phyloP scores from a whole-genome alignment of 2,888 invertebrate species.

The Trachelus tabidus region DNA sequence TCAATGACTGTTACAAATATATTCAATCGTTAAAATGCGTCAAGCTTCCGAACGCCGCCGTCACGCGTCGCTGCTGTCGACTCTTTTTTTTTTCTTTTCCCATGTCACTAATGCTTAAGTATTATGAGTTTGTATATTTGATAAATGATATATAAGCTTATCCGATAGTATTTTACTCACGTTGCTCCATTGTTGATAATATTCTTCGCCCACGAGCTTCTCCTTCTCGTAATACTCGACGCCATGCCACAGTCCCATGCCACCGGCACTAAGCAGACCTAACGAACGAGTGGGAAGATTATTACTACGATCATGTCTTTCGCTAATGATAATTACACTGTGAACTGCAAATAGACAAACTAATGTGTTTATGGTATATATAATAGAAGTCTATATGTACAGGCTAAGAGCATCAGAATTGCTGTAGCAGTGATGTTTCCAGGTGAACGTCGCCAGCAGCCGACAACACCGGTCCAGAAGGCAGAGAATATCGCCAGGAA shows the following conservation, averaged over 20 bases:
- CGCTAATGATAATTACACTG: not conserved
- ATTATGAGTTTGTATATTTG: not conserved
- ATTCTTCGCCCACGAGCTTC: slow-evolving; percentile 92
- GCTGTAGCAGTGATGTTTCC: slow-evolving; percentile 95
- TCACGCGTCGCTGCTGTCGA: not conserved
- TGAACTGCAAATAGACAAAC: not conserved
- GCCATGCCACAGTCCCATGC: slow-evolving; percentile 96
- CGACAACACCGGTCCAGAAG: slow-evolving; percentile 95
- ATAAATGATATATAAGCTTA: not conserved
- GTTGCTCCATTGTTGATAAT: slow-evolving; percentile 91
- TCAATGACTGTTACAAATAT: not conserved
- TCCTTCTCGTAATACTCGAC: slow-evolving; percentile 96
- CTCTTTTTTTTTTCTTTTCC: not conserved
- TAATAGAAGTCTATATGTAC: slow-evolving; percentile 70
- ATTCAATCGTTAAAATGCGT: not conserved
- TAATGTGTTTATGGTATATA: not conserved
- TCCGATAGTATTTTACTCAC: slow-evolving; percentile 69
- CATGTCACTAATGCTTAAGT: not conserved
- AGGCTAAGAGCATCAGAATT: slow-evolving; percentile 87
- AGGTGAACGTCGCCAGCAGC: slow-evolving; percentile 96
- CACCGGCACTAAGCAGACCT: slow-evolving; percentile 91
- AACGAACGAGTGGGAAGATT: slow-evolving; percentile 27
- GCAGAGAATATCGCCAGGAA: slow-evolving; percentile 92
- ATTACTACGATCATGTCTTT: not conserved
- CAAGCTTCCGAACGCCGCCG: not conserved